These are phyloP conservation scores for Aselliscus stoliczkanus DNA, from an alignment of 2,797 vertebrate species.

Conservation along the genomic window DNA sequence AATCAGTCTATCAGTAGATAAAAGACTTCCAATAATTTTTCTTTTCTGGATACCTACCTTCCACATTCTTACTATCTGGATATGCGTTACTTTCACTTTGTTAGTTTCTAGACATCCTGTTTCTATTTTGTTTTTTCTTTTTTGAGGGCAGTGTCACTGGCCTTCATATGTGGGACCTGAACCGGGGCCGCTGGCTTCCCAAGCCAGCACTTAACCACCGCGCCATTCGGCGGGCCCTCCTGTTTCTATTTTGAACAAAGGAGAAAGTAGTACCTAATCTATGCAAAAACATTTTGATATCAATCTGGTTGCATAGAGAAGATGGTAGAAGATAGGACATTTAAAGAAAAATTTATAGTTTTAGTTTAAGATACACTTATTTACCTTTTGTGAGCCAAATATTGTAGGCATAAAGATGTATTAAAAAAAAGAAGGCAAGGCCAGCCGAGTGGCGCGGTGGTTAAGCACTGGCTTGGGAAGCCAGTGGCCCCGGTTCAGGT, in stretches of 20 bases:
- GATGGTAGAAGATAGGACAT: neutral
- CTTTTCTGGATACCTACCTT: neutral
- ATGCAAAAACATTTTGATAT: neutral
- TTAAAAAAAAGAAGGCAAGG: no score
- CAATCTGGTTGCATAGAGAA: neutral
- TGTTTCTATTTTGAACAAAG: neutral
- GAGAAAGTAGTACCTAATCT: neutral
- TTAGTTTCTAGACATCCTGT: constrained; percentile 1
- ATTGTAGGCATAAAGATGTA: neutral
- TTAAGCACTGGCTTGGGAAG: no score
- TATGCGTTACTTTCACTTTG: neutral
- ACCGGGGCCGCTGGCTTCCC: no score
- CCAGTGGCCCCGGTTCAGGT: no score
- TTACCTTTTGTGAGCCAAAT: constrained; percentile 6
- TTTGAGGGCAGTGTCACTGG: no score
- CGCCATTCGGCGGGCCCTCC: no score
- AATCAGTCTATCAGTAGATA: neutral
- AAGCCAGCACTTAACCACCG: no score
- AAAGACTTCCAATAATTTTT: neutral
- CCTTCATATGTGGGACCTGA: no score
- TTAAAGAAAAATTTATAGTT: constrained; percentile 24
- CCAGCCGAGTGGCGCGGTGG: no score
- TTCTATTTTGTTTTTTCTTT: no score
- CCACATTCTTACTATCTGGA: neutral
- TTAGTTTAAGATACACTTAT: neutral